Evolutionary conservation across 2,888 invertebrate genomes (phyloP).

Genomic region (Stramonita haemastoma): DNA sequence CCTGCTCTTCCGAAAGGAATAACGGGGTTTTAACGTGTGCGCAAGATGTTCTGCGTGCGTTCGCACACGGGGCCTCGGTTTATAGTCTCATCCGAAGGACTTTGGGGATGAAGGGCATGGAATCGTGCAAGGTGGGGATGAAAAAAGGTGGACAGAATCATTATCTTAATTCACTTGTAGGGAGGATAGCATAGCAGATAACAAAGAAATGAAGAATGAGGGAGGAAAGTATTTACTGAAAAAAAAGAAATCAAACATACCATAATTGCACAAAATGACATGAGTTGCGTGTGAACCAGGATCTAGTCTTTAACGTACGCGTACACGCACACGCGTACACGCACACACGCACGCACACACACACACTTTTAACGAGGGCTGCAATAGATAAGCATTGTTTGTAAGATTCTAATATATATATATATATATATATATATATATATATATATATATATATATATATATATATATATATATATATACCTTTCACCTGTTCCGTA

Average conservation of each 20-base stretch:
- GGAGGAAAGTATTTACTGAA: not conserved
- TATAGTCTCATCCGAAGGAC: no score
- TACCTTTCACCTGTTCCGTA: no score
- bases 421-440: no score
- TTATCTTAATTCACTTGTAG: not conserved
- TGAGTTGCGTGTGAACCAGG: not conserved
- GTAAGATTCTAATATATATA: no score
- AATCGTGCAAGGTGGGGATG: not conserved
- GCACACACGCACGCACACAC: not conserved
- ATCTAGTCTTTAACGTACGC: not conserved
- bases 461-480: no score
- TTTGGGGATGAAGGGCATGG: not conserved
- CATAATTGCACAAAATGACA: not conserved
- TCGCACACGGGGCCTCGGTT: no score
- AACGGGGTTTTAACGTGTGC: no score
- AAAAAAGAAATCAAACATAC: not conserved
- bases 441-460: no score
- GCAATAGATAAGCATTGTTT: not conserved
- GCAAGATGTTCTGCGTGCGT: no score
- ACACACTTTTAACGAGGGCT: not conserved
- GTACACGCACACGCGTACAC: not conserved
- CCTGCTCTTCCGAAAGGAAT: no score
- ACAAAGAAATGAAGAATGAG: not conserved
- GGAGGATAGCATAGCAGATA: not conserved
- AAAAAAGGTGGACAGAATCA: not conserved